These are phyloP conservation scores for Eudasyphora cyanicolor DNA, from an alignment of 2,888 invertebrate species.

Conservation along the genomic window DNA sequence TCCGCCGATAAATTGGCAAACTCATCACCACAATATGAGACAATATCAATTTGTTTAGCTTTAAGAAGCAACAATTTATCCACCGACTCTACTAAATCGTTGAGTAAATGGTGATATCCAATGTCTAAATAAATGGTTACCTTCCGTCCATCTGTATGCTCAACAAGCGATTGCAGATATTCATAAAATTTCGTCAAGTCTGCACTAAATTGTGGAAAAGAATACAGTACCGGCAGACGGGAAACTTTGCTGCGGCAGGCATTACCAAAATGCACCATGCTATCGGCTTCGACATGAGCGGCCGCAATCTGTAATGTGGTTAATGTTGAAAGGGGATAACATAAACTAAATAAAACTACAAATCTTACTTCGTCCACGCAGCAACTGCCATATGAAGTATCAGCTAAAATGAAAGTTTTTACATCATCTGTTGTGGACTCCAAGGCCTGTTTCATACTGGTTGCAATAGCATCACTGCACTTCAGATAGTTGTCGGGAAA, in stretches of 20 bases:
- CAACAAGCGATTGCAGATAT: conserved; percentile 73
- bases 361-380: conserved; percentile 77
- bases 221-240: conserved; percentile 88
- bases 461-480: conserved; percentile 86
- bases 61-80: conserved; percentile 22
- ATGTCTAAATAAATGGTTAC: conserved; percentile 86
- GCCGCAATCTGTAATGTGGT: conserved; percentile 92
- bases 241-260: conserved; percentile 90
- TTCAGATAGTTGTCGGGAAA: conserved; percentile 91
- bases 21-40: conserved; percentile 46
- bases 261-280: conserved; percentile 94
- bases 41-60: conserved; percentile 44
- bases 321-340: too few relatives aligned
- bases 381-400: conserved; percentile 94
- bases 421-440: conserved; percentile 72
- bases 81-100: conserved; percentile 74
- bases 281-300: conserved; percentile 91
- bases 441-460: conserved; percentile 80
- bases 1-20: conserved; percentile 16
- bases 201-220: conserved; percentile 85
- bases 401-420: conserved; percentile 90
- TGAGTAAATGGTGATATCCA: conserved; percentile 84
- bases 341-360: background rate
- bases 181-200: conserved; percentile 80
- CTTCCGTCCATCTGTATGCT: conserved; percentile 76